Evolutionary conservation across 2,113 vertebrate genomes (phyloP).

Genomic region (Rhizomys pruinosus): DNA sequence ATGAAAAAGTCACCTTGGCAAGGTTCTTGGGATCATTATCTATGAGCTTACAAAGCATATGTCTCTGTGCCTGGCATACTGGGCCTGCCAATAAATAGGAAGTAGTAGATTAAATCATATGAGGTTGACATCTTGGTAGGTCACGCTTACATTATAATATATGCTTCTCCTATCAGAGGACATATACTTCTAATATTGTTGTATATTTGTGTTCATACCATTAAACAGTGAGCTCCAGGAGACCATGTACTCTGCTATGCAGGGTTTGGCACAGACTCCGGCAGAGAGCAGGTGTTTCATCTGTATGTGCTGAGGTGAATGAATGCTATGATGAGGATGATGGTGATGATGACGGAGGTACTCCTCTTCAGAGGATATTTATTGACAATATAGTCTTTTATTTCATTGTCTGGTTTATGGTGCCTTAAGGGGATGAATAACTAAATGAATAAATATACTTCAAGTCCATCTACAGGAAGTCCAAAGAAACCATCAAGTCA

Average conservation of each 20-base stretch:
- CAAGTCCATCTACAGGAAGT: neutral
- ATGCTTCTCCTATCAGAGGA: neutral
- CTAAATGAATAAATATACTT: neutral
- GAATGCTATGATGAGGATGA: neutral
- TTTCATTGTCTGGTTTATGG: neutral
- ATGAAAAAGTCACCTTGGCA: no score
- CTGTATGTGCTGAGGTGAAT: neutral
- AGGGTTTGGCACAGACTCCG: neutral
- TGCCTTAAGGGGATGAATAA: slow-evolving; percentile 13
- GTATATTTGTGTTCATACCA: neutral
- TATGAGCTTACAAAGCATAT: neutral
- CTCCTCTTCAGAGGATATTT: neutral
- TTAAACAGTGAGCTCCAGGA: neutral
- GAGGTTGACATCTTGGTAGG: neutral
- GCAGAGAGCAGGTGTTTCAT: neutral
- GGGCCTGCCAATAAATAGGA: neutral
- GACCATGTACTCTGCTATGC: neutral
- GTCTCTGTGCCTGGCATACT: neutral
- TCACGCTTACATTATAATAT: neutral
- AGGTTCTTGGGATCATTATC: neutral
- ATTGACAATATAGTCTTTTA: neutral
- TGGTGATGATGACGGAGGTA: neutral
- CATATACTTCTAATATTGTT: neutral
- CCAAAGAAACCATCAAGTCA: neutral
- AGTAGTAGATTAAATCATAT: neutral